Evolutionary conservation across 2,797 vertebrate species (phyloP), one percentile per base, ranked within the genome.

Genomic region (Parauchenoglanis ngamensis): DNA sequence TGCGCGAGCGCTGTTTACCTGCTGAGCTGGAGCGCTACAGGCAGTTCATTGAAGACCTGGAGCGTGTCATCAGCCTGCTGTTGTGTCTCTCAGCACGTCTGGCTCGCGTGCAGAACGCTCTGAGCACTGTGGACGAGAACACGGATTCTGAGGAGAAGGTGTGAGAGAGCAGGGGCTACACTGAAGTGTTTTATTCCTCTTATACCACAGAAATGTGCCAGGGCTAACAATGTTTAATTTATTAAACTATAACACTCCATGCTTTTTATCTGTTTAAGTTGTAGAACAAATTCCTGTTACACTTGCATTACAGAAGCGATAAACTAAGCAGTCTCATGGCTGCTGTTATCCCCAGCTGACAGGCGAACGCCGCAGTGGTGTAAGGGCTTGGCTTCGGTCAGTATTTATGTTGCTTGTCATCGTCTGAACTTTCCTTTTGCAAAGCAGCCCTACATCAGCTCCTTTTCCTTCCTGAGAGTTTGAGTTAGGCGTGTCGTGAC

Each of bases 51-150:
- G 97, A 95, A 0, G 98, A 99, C 94, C 93, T 99, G 92, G 97
- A 99, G 94, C 96, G 97, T 5, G 98, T 99, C n/a, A 93, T 99
- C 83, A 98, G 93, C 92, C 96, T 99, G 90, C 90, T 99, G 91
- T 93, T 99, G 86, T 97, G 97, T 87, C 92, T 99, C 79, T 98
- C 98, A 3, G 97, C 96, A 63, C 96, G 98, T 67, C 96, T 99
- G 1, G 96, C 96, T 88, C 94, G 98, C 0, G 97, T 99, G 1
- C 96, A 96, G 88, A 96, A 96, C 0, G 97, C 98, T 76, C 92
- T 99, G 91, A 96, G 94, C 92, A 96, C 94, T 23, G 91, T 94
- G 0, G 95, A 97, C 21, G 89, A 96, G 15, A 92, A 91, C 63
- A 94, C 94, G 0, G 97, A 98, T 76, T 91, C 94, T 0, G 98